Evolutionary conservation across 53 echinoderm and acorn worm genomes (phyloP), one percentile per base, ranked within the genome.

Genomic region (Arbacia lixula): DNA sequence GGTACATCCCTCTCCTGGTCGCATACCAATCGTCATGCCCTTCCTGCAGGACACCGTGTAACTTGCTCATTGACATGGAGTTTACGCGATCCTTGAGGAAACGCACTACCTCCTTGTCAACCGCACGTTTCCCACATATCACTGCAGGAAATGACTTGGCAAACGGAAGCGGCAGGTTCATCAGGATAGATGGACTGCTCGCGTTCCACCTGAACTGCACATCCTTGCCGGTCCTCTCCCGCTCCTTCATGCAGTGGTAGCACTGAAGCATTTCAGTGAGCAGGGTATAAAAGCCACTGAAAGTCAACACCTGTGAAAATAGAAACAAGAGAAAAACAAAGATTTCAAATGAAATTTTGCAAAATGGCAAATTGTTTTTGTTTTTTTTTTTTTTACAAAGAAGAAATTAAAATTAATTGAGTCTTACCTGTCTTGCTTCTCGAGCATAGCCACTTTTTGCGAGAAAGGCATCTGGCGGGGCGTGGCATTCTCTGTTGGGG

Each of bases 1-100:
- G 89, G 72, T 89, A 85, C 26, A 89, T 27, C 36, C 72, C 89
- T 20, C 79, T 53, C 36, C 90, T 66, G 34, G 72, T 83, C 2
- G 90, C 79, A 67, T 89, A 89, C 89, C 85, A 89, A 16, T 55
- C 72, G 46, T 89, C 90, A 16, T 89, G 90, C 12, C 90, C 79
- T 14, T 89, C 72, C 79, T 89, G 32, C 1, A 85, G 38, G 1
- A 89, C 46, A 41, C 85, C 62, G 35, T 89, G 85, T 1, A 89
- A 50, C 57, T 89, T 89, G 5, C 68, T 53, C 65, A 89, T 89
- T 16, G 89, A 89, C 51, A 86, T 54, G 31, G 85, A 34, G 33
- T 89, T 86, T 1, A 81, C 16, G 51, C 90, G 42, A 27, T 90
- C 86, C 14, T 34, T 22, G 12, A 90, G 83, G 42, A 90, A 46